These are phyloP conservation scores for Drosophila miranda DNA, from an alignment of 1,140 invertebrate genomes.

Conservation along the genomic window DNA sequence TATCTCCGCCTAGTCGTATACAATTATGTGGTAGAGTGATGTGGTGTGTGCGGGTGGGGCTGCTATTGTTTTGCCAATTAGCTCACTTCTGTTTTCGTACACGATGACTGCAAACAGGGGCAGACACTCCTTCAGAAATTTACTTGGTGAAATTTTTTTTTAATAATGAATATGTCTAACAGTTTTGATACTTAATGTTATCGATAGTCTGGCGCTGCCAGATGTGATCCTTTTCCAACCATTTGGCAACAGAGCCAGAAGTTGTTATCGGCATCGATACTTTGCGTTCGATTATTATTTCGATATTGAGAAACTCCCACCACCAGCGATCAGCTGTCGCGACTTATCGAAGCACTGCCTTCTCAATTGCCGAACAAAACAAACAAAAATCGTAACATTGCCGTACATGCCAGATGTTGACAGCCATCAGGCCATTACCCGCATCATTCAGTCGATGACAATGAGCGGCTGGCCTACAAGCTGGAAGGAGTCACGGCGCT, in stretches of 20 bases:
- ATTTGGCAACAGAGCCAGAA: slow-evolving; percentile 2
- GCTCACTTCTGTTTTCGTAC: not conserved
- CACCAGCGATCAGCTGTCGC: too few species aligned
- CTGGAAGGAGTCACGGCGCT: slow-evolving; percentile 79
- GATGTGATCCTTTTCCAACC: not conserved
- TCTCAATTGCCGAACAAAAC: too few species aligned
- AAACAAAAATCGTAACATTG: slow-evolving; percentile 87
- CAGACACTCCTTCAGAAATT: too few species aligned
- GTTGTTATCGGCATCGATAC: not conserved
- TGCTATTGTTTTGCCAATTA: not conserved
- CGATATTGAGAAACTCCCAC: too few species aligned
- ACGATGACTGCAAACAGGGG: too few species aligned
- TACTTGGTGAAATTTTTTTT: not conserved
- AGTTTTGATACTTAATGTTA: not conserved
- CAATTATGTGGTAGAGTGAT: not conserved
- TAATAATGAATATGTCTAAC: slow-evolving; percentile 11
- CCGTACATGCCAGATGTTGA: slow-evolving; percentile 80
- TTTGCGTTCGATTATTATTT: too few species aligned
- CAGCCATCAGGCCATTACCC: slow-evolving; percentile 88
- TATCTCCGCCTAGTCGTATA: not conserved
- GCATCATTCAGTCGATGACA: slow-evolving; percentile 89
- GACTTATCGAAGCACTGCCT: too few species aligned
- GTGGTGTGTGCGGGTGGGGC: not conserved
- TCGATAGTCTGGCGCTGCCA: not conserved
- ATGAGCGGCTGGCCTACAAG: slow-evolving; percentile 79